Conservation (phyloP, 2,888 invertebrate species). For the Esperia sulphurella region DNA sequence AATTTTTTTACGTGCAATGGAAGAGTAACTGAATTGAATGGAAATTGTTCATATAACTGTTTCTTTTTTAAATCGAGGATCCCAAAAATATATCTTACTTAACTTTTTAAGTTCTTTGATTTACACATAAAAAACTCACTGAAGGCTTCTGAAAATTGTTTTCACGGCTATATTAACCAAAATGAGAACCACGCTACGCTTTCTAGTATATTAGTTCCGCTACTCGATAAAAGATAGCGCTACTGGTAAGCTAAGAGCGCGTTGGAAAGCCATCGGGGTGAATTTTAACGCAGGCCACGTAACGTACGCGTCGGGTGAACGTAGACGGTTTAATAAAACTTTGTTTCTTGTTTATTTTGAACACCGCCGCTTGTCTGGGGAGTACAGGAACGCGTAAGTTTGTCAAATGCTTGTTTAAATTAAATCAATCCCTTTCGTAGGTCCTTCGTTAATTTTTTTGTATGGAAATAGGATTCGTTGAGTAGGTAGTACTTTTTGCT, state of each 20-base stretch:
- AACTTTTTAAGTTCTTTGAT: no score
- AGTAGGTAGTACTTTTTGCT: no score
- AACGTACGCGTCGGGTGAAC: conserved; percentile 19
- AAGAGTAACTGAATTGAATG: no score
- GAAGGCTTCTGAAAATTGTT: no score
- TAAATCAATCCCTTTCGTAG: neutral
- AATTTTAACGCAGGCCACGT: conserved; percentile 44
- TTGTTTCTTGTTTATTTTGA: conserved; percentile 59
- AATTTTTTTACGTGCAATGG: no score
- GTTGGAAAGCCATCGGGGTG: neutral
- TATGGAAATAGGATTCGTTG: no score
- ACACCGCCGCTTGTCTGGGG: conserved; percentile 38
- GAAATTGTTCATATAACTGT: no score
- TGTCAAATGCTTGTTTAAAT: conserved; percentile 32
- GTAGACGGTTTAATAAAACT: conserved; percentile 57
- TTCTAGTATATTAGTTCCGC: conserved; percentile 39
- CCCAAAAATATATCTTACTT: no score
- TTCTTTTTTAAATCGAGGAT: no score
- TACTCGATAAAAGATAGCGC: conserved; percentile 66
- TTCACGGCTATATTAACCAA: no score
- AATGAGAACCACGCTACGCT: conserved; percentile 27
- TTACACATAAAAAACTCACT: no score
- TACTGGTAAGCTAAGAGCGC: conserved; percentile 16
- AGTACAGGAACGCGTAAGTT: conserved; percentile 25
- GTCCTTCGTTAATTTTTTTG: no score